Base-by-base conservation (phyloP, 2,797 vertebrate species). In the Erethizon dorsatum region DNA sequence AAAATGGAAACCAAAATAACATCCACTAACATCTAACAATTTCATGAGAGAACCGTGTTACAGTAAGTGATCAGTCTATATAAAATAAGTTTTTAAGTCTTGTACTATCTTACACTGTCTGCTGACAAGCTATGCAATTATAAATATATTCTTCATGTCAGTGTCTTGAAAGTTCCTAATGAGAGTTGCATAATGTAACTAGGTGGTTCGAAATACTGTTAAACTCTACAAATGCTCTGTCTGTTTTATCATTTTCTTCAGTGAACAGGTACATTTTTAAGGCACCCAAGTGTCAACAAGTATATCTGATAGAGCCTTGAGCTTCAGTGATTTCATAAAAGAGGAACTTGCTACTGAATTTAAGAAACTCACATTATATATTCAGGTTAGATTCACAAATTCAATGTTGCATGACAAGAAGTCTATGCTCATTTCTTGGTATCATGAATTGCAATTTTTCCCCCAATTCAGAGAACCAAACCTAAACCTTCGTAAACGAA, bases 351-450 rank as follows among this genome's bases (percentile, higher is more conserved):
- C 95, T 97, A 97, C 91, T 20, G 84, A 98, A 97, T 94, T 98
- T 93, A 94, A 96, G 84, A 77, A 77, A 96, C 75, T 97, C 84
- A 88, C 80, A 98, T 98, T 98, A 98, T 96, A 97, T 96, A 98
- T 98, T 98, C 97, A 98, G 87, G 85, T 96, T 97, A 91, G 80
- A 94, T 96, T 88, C 97, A 97, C 97, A 97, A 98, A 98, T 97
- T 95, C 96, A 98, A 28, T 93, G 96, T 97, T 98, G 97, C 97
- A 97, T 97, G 90, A 92, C 88, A 97, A 98, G 88, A 97, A 98
- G 83, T 98, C 98, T 98, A 97, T 97, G 90, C 80, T 85, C 89
- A 93, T 98, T 98, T 97, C 96, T 98, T 98, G 97, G 98, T 97
- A 97, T 86, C 96, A 98, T 97, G 98, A 98, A 98, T 98, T 97